Evolutionary conservation across 2,797 vertebrate genomes (phyloP).

Genomic region (Cynopterus sphinx): DNA sequence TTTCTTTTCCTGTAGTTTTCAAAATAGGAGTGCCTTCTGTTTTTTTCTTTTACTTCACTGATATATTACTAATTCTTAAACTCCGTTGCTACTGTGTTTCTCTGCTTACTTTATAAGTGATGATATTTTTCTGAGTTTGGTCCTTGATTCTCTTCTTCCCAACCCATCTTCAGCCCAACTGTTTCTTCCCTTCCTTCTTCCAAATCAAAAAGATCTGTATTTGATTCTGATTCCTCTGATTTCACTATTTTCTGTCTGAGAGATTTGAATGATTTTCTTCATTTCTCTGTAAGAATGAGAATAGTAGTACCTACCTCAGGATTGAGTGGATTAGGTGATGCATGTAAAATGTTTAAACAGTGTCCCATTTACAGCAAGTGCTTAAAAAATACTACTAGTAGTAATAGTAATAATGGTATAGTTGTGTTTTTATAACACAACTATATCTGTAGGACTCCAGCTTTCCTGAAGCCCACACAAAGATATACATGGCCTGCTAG

Average conservation of each 20-base stretch:
- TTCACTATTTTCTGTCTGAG: not conserved
- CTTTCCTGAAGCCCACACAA: not conserved
- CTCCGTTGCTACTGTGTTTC: not conserved
- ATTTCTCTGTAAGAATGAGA: not conserved
- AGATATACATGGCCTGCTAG: not conserved
- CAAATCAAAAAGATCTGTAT: not conserved
- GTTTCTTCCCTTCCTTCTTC: not conserved
- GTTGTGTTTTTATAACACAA: not conserved
- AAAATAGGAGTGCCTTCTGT: not conserved
- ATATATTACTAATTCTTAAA: not conserved
- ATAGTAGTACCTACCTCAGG: not conserved
- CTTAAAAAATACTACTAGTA: not conserved
- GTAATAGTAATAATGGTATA: not conserved
- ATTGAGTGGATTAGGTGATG: not conserved
- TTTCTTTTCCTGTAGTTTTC: not conserved
- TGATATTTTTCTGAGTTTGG: not conserved
- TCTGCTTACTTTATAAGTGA: not conserved
- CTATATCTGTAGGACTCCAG: not conserved
- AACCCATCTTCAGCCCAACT: not conserved
- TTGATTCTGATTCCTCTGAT: not conserved
- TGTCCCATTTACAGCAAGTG: not conserved
- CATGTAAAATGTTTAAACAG: not conserved
- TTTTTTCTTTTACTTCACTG: not conserved
- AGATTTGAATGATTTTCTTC: not conserved
- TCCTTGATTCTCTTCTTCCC: not conserved